phyloP scores from a whole-genome alignment of 2,113 vertebrate species.

The Sinocyclocheilus anophthalmus region DNA sequence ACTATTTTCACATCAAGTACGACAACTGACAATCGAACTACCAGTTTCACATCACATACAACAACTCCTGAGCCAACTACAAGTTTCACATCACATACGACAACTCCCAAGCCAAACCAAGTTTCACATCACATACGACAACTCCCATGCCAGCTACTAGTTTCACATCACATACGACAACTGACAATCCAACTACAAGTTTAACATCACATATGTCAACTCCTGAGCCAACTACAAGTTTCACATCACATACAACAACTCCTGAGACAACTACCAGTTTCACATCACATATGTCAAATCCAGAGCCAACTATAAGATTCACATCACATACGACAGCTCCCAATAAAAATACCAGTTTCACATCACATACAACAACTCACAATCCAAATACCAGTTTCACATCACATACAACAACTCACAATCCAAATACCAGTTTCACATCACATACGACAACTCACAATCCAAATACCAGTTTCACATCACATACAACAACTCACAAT shows the following conservation, averaged over 20 bases:
- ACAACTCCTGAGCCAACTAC: too few species aligned
- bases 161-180: too few species aligned
- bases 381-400: neutral
- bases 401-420: neutral
- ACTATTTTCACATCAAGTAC: neutral
- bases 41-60: neutral
- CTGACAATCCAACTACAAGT: neutral
- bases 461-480: too few species aligned
- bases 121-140: too few species aligned
- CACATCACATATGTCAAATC: too few species aligned
- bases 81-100: neutral
- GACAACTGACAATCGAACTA: too few species aligned
- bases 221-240: fast-evolving
- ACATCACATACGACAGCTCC: too few species aligned
- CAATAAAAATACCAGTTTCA: neutral
- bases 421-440: neutral
- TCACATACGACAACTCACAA: too few species aligned
- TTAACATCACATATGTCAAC: fast-evolving
- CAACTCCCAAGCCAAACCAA: neutral
- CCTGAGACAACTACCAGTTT: fast-evolving
- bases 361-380: too few species aligned
- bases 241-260: neutral
- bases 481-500: too few species aligned
- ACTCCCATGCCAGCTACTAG: too few species aligned
- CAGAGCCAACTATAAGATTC: too few species aligned